These are phyloP conservation scores for Melanotaenia trifasciata DNA, from an alignment of 2,797 vertebrate species.

Conservation along the genomic window DNA sequence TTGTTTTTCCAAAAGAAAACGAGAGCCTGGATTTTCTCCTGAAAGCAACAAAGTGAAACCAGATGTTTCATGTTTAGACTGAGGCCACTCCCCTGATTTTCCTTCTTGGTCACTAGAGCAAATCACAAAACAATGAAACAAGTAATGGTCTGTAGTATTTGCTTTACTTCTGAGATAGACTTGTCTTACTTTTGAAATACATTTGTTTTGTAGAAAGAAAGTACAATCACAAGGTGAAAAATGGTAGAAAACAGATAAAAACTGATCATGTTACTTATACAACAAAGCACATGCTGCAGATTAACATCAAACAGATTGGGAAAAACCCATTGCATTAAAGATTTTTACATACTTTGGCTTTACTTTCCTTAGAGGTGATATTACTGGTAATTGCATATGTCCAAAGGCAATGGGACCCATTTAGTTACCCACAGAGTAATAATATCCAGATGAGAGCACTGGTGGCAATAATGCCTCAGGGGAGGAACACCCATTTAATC, in stretches of 20 bases:
- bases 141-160: not conserved
- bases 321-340: not conserved
- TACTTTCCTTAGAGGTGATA: conserved; percentile 8
- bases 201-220: conserved; percentile 29
- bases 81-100: conserved; percentile 8
- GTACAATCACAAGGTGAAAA: conserved; percentile 4
- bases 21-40: conserved; percentile 14
- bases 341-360: conserved; percentile 13
- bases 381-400: not conserved
- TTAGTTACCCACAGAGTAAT: not conserved
- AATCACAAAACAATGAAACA: conserved; percentile 3
- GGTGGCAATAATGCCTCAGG: conserved; percentile 11
- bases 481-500: conserved; percentile 21
- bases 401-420: conserved; percentile 2
- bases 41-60: conserved; percentile 35
- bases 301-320: not conserved
- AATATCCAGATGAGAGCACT: conserved; percentile 11
- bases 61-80: conserved; percentile 50
- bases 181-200: not conserved
- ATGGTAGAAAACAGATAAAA: not conserved
- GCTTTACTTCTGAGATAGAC: conserved; percentile 34
- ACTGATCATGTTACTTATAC: not conserved
- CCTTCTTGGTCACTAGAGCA: not conserved
- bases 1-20: not conserved
- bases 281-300: not conserved